phyloP scores from a whole-genome alignment of 2,888 invertebrate species.

The Phengaris alcon region DNA sequence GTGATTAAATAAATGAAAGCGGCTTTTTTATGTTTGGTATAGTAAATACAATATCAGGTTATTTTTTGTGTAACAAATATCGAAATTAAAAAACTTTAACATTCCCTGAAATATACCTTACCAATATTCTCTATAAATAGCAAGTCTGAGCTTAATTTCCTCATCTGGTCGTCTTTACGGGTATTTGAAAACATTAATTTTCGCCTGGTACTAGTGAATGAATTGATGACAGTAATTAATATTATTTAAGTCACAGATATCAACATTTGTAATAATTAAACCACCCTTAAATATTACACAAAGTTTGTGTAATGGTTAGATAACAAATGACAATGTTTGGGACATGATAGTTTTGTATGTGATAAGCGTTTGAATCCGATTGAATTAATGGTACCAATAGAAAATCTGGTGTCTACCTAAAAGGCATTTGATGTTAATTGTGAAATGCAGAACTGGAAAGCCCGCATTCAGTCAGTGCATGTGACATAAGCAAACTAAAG shows the following conservation, averaged over 20 bases:
- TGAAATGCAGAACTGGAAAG: conserved; percentile 11
- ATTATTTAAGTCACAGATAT: conserved; percentile 34
- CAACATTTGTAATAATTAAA: conserved; percentile 27
- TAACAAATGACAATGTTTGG: no score
- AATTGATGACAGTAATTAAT: conserved; percentile 48
- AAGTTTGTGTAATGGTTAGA: no score
- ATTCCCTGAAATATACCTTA: neutral
- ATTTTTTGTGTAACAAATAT: neutral
- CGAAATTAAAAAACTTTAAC: neutral
- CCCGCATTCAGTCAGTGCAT: conserved; percentile 11
- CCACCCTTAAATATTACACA: neutral
- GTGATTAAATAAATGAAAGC: no score
- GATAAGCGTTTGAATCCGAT: neutral
- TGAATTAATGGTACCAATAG: neutral
- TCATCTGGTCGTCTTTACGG: conserved; percentile 49
- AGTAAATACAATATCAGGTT: neutral
- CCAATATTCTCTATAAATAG: conserved; percentile 44
- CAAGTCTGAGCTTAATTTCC: conserved; percentile 59
- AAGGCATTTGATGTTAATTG: conserved; percentile 9
- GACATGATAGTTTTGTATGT: neutral
- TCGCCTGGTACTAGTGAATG: conserved; percentile 54
- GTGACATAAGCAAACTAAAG: conserved; percentile 8
- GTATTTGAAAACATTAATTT: conserved; percentile 65
- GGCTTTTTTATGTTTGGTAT: no score
- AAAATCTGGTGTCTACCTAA: neutral